phyloP scores from a whole-genome alignment of 2,888 invertebrate species.

The Physocephala rufipes region DNA sequence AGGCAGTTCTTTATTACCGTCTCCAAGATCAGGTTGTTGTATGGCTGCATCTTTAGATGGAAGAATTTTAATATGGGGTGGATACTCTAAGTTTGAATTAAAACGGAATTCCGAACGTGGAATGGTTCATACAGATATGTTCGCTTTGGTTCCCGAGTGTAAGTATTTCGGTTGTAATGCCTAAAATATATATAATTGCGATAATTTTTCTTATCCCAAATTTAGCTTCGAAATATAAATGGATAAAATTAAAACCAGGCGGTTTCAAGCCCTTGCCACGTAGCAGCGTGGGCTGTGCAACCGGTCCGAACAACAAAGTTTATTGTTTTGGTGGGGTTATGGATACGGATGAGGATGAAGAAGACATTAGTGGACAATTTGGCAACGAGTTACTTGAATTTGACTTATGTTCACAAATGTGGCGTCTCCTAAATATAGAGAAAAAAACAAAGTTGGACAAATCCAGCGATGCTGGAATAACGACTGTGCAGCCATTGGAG shows the following conservation, averaged over 20 bases:
- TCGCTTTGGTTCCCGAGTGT: constrained; percentile 72
- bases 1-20: constrained; percentile 72
- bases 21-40: constrained; percentile 82
- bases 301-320: constrained; percentile 72
- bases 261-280: constrained; percentile 74
- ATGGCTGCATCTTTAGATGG: constrained; percentile 69
- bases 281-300: constrained; percentile 75
- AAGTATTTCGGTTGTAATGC: constrained; percentile 55
- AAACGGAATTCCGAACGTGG: constrained; percentile 82
- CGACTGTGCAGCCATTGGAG: constrained; percentile 48
- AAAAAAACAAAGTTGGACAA: constrained; percentile 60
- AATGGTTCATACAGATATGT: constrained; percentile 77
- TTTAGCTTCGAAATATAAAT: constrained; percentile 79
- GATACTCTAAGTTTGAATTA: constrained; percentile 77
- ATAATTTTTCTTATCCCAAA: constrained; percentile 4
- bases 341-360: constrained; percentile 85
- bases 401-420: constrained; percentile 75
- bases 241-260: constrained; percentile 73
- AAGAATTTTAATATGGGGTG: constrained; percentile 77
- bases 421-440: constrained; percentile 73
- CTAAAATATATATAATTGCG: not conserved
- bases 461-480: constrained; percentile 29
- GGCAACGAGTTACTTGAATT: constrained; percentile 81
- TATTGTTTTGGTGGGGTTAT: constrained; percentile 88
- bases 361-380: constrained; percentile 80